phyloP scores from a whole-genome alignment of 2,888 invertebrate species.

The Venustoraphidia nigricollis region DNA sequence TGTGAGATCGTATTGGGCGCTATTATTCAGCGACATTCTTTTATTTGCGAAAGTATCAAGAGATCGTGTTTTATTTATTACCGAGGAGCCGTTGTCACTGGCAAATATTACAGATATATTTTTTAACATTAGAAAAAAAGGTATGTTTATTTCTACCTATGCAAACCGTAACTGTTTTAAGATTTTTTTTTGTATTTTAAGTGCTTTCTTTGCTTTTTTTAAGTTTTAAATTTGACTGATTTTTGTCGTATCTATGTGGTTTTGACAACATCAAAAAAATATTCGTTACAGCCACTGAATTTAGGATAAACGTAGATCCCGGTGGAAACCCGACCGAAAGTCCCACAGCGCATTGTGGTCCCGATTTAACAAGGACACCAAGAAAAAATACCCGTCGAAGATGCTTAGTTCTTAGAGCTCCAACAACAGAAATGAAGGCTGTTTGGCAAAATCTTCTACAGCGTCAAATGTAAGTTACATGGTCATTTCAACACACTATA shows the following conservation, averaged over 20 bases:
- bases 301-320: conserved; percentile 60
- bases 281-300: conserved; percentile 55
- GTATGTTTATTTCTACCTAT: conserved; percentile 25
- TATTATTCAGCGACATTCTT: conserved; percentile 70
- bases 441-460: conserved; percentile 83
- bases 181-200: too few relatives aligned
- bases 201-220: neutral
- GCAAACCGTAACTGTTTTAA: too few relatives aligned
- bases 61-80: conserved; percentile 73
- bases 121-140: conserved; percentile 74
- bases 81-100: conserved; percentile 71
- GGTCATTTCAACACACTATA: too few relatives aligned
- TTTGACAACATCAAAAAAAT: neutral
- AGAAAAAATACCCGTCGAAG: conserved; percentile 48
- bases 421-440: conserved; percentile 70
- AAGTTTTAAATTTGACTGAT: conserved; percentile 1
- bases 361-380: conserved; percentile 42
- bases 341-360: conserved; percentile 59
- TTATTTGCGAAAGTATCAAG: conserved; percentile 76
- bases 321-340: conserved; percentile 47
- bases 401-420: conserved; percentile 61
- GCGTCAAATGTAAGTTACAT: conserved; percentile 66
- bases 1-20: conserved; percentile 70
- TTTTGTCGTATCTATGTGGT: neutral
- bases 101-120: conserved; percentile 66